Conservation (phyloP, 1,140 invertebrate species). For the Heliconius eleuchia region DNA sequence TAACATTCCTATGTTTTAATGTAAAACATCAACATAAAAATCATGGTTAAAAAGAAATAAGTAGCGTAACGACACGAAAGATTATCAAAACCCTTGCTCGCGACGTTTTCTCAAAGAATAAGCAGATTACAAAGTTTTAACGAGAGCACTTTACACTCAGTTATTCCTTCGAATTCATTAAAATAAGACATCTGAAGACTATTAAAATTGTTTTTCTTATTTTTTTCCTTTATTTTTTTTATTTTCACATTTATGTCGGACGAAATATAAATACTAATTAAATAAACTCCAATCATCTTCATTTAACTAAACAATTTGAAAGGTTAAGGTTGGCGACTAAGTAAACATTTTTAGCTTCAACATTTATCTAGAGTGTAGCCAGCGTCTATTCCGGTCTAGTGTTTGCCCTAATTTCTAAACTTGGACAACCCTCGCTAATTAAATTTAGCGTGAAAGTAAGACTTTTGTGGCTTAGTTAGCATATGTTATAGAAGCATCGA, state of each 20-base stretch:
- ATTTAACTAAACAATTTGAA: background rate
- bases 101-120: constrained; percentile 31
- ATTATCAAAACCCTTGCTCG: constrained; percentile 11
- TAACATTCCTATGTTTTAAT: background rate
- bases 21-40: background rate
- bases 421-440: background rate
- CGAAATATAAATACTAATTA: too few species aligned
- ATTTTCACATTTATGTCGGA: too few species aligned
- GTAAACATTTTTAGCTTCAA: background rate
- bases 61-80: background rate
- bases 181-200: constrained; percentile 26
- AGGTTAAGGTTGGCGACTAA: background rate
- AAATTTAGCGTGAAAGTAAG: background rate
- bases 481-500: background rate
- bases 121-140: constrained; percentile 39
- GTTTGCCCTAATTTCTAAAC: constrained; percentile 1
- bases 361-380: constrained; percentile 10
- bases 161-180: constrained; percentile 32
- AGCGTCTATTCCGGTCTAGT: background rate
- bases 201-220: background rate
- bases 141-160: constrained; percentile 32
- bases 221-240: too few species aligned
- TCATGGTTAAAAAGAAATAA: background rate
- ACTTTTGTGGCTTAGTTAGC: background rate
- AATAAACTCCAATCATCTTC: background rate